These are phyloP conservation scores for Clarias gariepinus DNA, from an alignment of 2,113 vertebrate species.

Conservation along the genomic window DNA sequence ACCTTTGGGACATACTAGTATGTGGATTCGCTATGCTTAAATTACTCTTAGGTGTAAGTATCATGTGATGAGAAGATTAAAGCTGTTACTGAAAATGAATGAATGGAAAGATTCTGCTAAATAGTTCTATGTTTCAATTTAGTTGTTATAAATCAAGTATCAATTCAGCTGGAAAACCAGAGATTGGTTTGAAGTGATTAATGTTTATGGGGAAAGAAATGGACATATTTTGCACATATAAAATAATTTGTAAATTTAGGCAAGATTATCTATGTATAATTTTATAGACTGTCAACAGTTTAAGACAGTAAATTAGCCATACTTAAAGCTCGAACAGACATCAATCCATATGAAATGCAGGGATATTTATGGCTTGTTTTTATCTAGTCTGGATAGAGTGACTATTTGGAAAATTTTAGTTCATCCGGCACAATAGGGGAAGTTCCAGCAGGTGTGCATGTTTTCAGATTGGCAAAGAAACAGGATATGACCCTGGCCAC, in stretches of 20 bases:
- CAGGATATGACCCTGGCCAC: constrained; percentile 32
- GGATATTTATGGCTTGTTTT: constrained; percentile 10
- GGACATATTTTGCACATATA: not conserved
- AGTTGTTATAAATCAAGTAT: not conserved
- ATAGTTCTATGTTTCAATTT: not conserved
- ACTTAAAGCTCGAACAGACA: not conserved
- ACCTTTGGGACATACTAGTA: not conserved
- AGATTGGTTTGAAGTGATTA: not conserved
- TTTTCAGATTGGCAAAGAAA: constrained; percentile 35
- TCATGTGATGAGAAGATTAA: not conserved
- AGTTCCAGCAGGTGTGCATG: constrained; percentile 33
- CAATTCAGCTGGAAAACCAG: not conserved
- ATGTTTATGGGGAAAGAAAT: not conserved
- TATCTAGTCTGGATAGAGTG: constrained; percentile 15
- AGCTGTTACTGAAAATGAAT: not conserved
- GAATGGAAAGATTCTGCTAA: not conserved
- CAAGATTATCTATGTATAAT: not conserved
- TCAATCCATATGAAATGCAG: constrained; percentile 1
- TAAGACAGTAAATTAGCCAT: not conserved
- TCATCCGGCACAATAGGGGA: constrained; percentile 38
- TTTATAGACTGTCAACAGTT: not conserved
- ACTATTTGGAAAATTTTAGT: constrained; percentile 36
- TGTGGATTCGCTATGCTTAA: not conserved
- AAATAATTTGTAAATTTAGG: not conserved
- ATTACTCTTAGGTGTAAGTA: not conserved